Evolutionary conservation across 2,888 invertebrate species (phyloP).

Genomic region (Caenorhabditis wallacei): DNA sequence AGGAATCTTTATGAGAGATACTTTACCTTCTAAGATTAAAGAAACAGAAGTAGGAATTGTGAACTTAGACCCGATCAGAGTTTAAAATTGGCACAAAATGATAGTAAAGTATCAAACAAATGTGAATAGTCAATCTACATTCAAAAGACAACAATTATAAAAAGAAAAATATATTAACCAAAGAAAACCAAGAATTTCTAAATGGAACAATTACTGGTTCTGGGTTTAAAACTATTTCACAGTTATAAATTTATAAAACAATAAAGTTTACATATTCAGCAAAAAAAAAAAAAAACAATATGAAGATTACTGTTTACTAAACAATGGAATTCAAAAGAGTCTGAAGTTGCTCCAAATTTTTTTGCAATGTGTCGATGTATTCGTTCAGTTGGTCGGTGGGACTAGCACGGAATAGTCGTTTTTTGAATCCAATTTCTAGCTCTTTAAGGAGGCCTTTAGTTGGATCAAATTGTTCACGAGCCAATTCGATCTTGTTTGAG

Average conservation of each 20-base stretch:
- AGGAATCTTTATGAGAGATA: background rate
- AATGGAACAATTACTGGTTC: too few species aligned
- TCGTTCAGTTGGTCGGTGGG: conserved; percentile 40
- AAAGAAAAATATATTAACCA: too few species aligned
- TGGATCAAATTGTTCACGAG: conserved; percentile 46
- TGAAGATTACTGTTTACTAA: background rate
- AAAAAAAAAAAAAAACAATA: too few species aligned
- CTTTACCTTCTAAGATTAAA: background rate
- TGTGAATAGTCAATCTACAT: too few species aligned
- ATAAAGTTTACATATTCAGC: too few species aligned
- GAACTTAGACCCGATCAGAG: conserved; percentile 44
- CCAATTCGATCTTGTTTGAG: conserved; percentile 38
- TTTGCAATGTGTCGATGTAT: conserved; percentile 32
- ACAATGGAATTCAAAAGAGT: conserved; percentile 41
- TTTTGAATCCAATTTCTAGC: conserved; percentile 37
- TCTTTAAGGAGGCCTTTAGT: conserved; percentile 8
- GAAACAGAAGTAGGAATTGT: conserved; percentile 52
- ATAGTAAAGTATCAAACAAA: too few species aligned
- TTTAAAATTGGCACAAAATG: too few species aligned
- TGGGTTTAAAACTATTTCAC: too few species aligned
- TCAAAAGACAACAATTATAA: too few species aligned
- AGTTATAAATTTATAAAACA: too few species aligned
- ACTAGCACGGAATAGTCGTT: conserved; percentile 15
- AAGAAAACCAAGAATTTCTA: too few species aligned
- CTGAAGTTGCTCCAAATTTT: conserved; percentile 9